A percentile compares a stretch with the other conserved stretches of the same genome.
These are phyloP conservation scores for Pantherophis alleghaniensis DNA, from an alignment of 2,797 vertebrate genomes.

Conservation along the genomic window DNA sequence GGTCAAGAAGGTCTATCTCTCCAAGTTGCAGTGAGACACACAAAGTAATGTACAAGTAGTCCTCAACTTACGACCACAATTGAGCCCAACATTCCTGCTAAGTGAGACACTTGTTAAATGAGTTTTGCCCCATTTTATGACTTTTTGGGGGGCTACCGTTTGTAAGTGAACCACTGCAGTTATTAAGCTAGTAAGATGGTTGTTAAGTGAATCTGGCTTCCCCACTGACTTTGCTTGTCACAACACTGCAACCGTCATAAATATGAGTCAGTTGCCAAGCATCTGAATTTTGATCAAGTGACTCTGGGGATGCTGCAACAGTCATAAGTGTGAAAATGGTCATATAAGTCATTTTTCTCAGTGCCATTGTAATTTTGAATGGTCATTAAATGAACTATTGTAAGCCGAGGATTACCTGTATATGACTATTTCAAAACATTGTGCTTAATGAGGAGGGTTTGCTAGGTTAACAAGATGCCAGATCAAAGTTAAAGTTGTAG, in stretches of 20 bases:
- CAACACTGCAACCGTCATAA: background rate
- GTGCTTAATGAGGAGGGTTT: background rate
- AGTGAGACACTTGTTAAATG: background rate
- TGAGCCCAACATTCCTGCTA: background rate
- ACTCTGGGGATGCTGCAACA: background rate
- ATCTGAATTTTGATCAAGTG: background rate
- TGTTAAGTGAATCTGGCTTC: background rate
- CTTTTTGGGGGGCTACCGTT: background rate
- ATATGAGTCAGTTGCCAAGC: background rate
- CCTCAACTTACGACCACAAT: background rate
- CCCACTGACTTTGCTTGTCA: too few relatives aligned
- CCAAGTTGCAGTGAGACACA: background rate
- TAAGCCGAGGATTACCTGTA: background rate
- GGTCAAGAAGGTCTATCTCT: background rate
- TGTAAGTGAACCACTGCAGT: background rate
- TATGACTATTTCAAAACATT: background rate
- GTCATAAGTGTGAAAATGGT: background rate
- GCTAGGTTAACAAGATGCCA: background rate
- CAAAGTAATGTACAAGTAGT: background rate
- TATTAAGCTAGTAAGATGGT: background rate
- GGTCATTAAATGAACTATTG: background rate
- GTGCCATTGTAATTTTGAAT: background rate
- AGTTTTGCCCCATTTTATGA: background rate
- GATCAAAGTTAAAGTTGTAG: background rate
- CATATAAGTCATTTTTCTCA: background rate